Percentiles rank a stretch among this genome's conserved stretches.
Conservation (phyloP, 2,888 invertebrate genomes). For the Polymixis flavicincta region DNA sequence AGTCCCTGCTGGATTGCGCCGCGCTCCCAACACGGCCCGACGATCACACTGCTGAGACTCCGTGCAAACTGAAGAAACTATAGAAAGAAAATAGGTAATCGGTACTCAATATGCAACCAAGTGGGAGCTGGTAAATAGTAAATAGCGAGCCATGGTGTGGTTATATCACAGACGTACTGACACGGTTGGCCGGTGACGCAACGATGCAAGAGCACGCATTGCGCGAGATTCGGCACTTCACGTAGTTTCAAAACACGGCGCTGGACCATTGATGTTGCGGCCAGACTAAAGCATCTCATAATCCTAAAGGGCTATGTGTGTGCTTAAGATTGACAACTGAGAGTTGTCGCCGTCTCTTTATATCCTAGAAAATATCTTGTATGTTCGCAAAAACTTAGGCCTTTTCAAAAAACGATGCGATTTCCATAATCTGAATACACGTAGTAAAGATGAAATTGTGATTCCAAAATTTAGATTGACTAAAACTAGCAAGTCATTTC, state of each 20-base stretch:
- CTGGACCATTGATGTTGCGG: constrained; percentile 1
- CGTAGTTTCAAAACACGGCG: constrained; percentile 10
- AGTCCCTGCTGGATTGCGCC: constrained; percentile 19
- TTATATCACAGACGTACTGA: constrained; percentile 16
- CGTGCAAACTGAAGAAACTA: not conserved
- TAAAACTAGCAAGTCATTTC: no score
- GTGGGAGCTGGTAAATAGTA: constrained; percentile 16
- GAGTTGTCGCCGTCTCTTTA: no score
- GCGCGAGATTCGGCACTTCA: constrained; percentile 15
- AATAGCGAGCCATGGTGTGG: not conserved
- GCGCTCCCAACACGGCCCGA: not conserved
- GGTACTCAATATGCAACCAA: not conserved
- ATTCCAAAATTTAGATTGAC: no score
- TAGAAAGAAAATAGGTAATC: not conserved
- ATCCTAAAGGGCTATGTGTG: not conserved
- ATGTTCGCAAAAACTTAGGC: no score
- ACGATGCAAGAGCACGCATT: constrained; percentile 11
- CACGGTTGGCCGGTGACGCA: constrained; percentile 8
- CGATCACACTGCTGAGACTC: not conserved
- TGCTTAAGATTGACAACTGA: not conserved
- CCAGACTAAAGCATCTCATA: not conserved
- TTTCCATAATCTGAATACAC: no score
- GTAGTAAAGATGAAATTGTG: no score
- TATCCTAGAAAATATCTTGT: no score
- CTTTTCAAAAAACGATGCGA: no score